phyloP scores from a whole-genome alignment of 2,888 invertebrate genomes.

The Plusia festucae region DNA sequence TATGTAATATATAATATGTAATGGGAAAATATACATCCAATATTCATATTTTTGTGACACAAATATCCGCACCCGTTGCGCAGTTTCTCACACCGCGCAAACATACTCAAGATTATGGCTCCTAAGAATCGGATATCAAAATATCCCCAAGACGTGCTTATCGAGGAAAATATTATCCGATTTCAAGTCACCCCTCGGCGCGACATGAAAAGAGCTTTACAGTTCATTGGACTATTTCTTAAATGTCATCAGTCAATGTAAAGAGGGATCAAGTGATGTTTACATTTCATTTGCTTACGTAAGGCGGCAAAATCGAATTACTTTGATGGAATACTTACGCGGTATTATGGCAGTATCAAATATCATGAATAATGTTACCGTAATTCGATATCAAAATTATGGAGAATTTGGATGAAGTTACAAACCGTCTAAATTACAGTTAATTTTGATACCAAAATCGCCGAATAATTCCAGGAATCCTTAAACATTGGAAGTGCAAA shows the following conservation, averaged over 20 bases:
- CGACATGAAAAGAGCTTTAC: conserved; percentile 42
- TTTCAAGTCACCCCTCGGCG: conserved; percentile 36
- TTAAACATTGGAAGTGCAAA: conserved; percentile 8
- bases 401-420: neutral
- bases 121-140: conserved; percentile 45
- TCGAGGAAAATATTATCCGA: conserved; percentile 51
- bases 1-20: neutral
- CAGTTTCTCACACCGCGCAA: conserved; percentile 35
- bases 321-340: neutral
- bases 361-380: neutral
- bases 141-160: conserved; percentile 41
- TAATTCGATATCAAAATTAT: too few species aligned
- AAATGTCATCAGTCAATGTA: conserved; percentile 42
- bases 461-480: neutral
- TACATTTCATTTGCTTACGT: conserved; percentile 3
- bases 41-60: conserved; percentile 16
- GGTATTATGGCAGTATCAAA: neutral
- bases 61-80: conserved; percentile 27
- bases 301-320: conserved; percentile 5
- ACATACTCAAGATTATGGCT: conserved; percentile 31
- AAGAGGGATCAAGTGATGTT: conserved; percentile 36
- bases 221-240: conserved; percentile 49
- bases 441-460: neutral
- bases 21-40: neutral
- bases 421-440: neutral